Percentiles rank a stretch among this genome's conserved stretches.
Conservation (phyloP, 2,113 vertebrate genomes). For the Sebastes schlegelii region DNA sequence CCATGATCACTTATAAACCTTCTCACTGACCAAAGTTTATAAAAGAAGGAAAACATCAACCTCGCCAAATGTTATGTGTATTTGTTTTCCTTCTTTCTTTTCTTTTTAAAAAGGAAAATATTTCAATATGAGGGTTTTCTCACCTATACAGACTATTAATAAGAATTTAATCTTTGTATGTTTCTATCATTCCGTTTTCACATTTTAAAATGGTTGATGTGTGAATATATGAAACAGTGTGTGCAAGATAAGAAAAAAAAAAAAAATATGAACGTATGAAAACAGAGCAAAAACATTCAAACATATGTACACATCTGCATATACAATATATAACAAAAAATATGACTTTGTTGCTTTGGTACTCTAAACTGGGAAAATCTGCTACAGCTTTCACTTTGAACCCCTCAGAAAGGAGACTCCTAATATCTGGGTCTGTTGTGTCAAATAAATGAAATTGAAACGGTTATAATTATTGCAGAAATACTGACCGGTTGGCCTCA, state of each 20-base stretch:
- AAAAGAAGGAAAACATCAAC: background rate
- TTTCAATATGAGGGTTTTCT: background rate
- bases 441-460: background rate
- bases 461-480: slow-evolving; percentile 2
- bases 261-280: background rate
- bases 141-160: background rate
- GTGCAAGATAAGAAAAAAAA: background rate
- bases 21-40: background rate
- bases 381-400: background rate
- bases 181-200: background rate
- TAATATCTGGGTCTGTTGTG: background rate
- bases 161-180: background rate
- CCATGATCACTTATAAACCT: background rate
- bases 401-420: background rate
- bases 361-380: background rate
- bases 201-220: background rate
- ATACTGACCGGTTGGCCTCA: slow-evolving; percentile 90
- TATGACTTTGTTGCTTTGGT: background rate
- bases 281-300: background rate
- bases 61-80: background rate
- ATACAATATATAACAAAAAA: background rate
- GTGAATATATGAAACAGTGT: background rate
- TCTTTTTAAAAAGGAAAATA: background rate
- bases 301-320: background rate
- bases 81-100: background rate